phyloP scores from a whole-genome alignment of 1,140 invertebrate species.

The Microplitis mediator region DNA sequence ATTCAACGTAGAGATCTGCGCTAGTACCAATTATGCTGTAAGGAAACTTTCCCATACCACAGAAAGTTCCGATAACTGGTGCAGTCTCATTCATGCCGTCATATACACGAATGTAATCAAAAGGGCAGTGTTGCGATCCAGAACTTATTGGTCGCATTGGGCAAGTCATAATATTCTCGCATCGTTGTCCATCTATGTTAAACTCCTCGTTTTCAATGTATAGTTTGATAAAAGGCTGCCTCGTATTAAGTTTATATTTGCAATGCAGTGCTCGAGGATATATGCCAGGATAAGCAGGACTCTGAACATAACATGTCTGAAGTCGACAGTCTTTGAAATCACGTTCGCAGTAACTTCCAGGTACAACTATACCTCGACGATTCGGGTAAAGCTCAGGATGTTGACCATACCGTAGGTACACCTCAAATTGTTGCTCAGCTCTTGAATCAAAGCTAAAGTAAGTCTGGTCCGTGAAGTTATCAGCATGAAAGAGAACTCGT shows the following conservation, averaged over 20 bases:
- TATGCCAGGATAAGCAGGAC: conserved; percentile 88
- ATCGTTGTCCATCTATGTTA: conserved; percentile 90
- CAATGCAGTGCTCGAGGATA: conserved; percentile 89
- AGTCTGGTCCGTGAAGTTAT: conserved; percentile 90
- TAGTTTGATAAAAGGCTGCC: conserved; percentile 86
- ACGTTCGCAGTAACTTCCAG: conserved; percentile 86
- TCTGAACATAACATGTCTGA: conserved; percentile 91
- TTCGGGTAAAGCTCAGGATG: conserved; percentile 92
- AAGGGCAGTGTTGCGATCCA: conserved; percentile 84
- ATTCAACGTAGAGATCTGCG: conserved; percentile 87
- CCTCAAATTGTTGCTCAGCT: conserved; percentile 88
- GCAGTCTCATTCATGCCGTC: conserved; percentile 87
- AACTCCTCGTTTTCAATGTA: conserved; percentile 93
- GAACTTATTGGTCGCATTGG: conserved; percentile 89
- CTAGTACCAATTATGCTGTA: conserved; percentile 93
- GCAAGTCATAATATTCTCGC: conserved; percentile 93
- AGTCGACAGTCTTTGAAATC: conserved; percentile 83
- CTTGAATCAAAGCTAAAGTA: conserved; percentile 79
- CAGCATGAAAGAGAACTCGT: conserved; percentile 86
- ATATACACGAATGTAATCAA: conserved; percentile 88
- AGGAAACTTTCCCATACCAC: conserved; percentile 91
- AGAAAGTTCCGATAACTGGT: conserved; percentile 88
- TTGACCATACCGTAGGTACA: conserved; percentile 86
- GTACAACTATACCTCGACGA: conserved; percentile 80
- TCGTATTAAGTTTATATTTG: conserved; percentile 85